Conservation (phyloP, 2,797 vertebrate genomes). For the Microctenopoma lineatum region DNA sequence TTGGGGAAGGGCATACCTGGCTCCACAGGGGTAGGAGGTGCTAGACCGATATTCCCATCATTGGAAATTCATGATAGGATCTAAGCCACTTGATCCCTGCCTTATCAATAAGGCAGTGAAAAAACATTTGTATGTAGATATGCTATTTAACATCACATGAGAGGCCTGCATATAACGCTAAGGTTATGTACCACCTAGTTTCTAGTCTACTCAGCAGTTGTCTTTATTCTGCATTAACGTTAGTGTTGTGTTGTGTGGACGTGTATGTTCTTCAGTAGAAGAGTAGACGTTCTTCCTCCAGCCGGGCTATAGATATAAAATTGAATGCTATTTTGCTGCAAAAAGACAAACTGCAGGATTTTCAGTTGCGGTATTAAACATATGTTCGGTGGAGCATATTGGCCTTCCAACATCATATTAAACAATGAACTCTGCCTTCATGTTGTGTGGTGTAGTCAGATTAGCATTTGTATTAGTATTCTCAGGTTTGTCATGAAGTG, state of each 20-base stretch:
- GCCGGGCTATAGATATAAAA: constrained; percentile 16
- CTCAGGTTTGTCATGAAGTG: constrained; percentile 11
- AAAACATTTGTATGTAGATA: constrained; percentile 65
- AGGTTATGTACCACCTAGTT: constrained; percentile 51
- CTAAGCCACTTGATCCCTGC: constrained; percentile 65
- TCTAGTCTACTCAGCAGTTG: constrained; percentile 65
- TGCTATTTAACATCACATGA: constrained; percentile 45
- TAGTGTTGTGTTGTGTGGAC: constrained; percentile 18
- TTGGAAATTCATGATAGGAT: constrained; percentile 44
- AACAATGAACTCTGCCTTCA: constrained; percentile 6
- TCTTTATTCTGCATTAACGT: constrained; percentile 68
- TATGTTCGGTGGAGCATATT: background rate
- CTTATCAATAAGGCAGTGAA: constrained; percentile 59
- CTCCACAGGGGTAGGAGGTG: constrained; percentile 51
- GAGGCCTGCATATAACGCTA: constrained; percentile 56
- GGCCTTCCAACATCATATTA: background rate
- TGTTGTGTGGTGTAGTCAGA: background rate
- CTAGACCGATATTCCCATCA: constrained; percentile 61
- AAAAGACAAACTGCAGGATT: background rate
- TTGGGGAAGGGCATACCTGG: constrained; percentile 72
- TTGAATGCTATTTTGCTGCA: constrained; percentile 4
- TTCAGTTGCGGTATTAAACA: background rate
- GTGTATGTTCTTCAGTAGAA: background rate
- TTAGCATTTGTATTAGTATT: constrained; percentile 6
- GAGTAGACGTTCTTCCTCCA: constrained; percentile 3